Percentiles rank a stretch among this genome's conserved stretches.
Conservation (phyloP, 2,113 vertebrate species). For the Centrocercus urophasianus region DNA sequence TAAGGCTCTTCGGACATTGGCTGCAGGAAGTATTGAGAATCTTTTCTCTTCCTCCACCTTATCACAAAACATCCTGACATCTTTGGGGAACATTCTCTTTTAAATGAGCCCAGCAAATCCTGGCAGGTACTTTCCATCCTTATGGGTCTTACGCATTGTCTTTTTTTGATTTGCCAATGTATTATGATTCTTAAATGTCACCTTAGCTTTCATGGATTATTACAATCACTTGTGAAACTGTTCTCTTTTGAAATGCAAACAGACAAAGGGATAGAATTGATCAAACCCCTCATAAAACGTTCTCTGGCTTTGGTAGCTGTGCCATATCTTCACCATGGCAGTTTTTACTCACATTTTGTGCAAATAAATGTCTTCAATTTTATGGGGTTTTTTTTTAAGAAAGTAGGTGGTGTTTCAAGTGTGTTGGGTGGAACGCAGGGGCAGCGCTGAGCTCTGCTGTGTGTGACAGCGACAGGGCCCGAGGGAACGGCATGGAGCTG, state of each 20-base stretch:
- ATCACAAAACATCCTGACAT: neutral
- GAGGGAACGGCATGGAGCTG: neutral
- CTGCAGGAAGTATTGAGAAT: neutral
- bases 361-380: neutral
- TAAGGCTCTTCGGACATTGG: neutral
- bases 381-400: neutral
- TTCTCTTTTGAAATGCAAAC: neutral
- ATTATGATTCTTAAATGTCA: neutral
- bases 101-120: neutral
- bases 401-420: neutral
- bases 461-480: neutral
- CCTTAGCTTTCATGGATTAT: neutral
- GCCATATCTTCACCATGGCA: neutral
- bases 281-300: neutral
- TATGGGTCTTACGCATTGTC: neutral
- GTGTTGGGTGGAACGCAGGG: neutral
- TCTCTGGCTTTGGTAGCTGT: neutral
- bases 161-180: neutral
- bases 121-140: neutral
- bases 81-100: neutral
- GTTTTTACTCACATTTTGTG: neutral
- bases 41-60: neutral
- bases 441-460: neutral
- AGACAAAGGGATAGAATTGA: neutral
- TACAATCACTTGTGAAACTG: neutral